A percentile compares a stretch with the other conserved stretches of the same genome.
Evolutionary conservation across 2,113 vertebrate species (phyloP).

Genomic region (Microcebus jonahi): DNA sequence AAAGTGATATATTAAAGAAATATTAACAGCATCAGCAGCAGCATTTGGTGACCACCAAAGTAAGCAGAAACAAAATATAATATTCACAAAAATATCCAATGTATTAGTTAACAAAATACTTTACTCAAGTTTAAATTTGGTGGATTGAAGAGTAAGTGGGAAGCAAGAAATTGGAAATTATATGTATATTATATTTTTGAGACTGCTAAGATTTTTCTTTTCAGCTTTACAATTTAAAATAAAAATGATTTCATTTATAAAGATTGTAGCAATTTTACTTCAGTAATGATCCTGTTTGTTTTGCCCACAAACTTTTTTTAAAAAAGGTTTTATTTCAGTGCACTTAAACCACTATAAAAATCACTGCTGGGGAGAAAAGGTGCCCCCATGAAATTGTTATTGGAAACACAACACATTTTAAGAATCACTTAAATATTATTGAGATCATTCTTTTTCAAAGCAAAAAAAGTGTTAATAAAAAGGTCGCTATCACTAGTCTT

Average conservation of each 20-base stretch:
- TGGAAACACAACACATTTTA: background rate
- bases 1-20: background rate
- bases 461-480: background rate
- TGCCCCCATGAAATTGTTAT: background rate
- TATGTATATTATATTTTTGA: background rate
- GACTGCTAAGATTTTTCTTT: background rate
- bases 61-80: background rate
- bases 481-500: background rate
- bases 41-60: background rate
- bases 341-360: background rate
- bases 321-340: background rate
- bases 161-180: background rate
- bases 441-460: conserved; percentile 1
- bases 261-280: background rate
- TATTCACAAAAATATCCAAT: background rate
- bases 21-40: background rate
- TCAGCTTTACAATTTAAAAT: background rate
- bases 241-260: background rate
- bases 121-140: background rate
- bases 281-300: background rate
- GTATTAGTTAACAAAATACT: background rate
- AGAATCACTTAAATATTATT: background rate
- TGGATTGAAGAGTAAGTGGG: background rate
- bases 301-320: background rate
- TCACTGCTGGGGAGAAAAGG: background rate